Evolutionary conservation across 1,140 invertebrate species (phyloP), one percentile per base, ranked within the genome.

Genomic region (Hyles euphorbiae): DNA sequence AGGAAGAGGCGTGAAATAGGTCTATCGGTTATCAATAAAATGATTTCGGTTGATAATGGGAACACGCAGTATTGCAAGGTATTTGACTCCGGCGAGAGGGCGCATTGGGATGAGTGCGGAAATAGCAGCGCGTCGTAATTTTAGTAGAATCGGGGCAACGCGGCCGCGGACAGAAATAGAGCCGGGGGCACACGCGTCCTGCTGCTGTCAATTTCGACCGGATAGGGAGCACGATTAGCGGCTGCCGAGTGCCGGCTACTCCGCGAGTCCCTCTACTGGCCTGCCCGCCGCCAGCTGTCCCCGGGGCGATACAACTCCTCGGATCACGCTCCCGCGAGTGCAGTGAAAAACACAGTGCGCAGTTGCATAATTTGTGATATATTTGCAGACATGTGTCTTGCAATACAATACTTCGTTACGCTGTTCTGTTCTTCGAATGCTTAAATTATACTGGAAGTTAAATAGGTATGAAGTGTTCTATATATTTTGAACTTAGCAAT

Each of bases 131-230:
- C 77, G 78, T 78, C 77, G 78, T 88, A 87, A 88, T 87, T 88
- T 88, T 87, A 88, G 81, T 88, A 78, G 75, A 88, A 88, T 85
- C 85, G 79, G 85, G 85, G 85, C 85, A 87, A 87, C 79, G 71
- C 82, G 81, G 82, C 81, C 82, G 74, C 79, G 81, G 70, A 83
- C 78, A 74, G 77, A 85, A 86, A 88, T 86, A 87, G 85, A 84
- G 76, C 52, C 68, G 77, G 70, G 75, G 71, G 80, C 78, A 79
- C 79, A 75, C 76, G 82, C 80, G 81, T 81, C 80, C 81, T 81
- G 70, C 61, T 71, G 68, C 82, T 87, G 81, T 80, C 81, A 88
- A 88, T 84, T 85, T 87, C 77, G 74, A 85, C 83, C 83, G 76
- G 74, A 81, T 87, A 84, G 83, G 85, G 85, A 67, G 77, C 78